These are phyloP conservation scores for Amia ocellicauda DNA, from an alignment of 2,113 vertebrate species.

Conservation along the genomic window DNA sequence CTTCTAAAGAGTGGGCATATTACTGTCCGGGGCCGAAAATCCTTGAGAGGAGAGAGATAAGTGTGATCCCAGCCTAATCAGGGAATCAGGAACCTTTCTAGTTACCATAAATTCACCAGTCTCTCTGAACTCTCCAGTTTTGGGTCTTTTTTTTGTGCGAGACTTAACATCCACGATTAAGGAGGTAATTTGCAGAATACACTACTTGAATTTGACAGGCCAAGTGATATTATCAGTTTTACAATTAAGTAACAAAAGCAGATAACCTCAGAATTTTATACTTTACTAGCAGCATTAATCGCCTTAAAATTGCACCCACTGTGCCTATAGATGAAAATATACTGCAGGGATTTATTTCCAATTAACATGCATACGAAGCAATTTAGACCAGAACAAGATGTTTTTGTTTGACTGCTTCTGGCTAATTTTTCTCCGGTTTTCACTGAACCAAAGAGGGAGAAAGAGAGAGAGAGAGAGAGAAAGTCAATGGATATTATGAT, in stretches of 20 bases:
- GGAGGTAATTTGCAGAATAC: conserved; percentile 70
- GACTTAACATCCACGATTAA: conserved; percentile 64
- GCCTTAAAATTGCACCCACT: conserved; percentile 31
- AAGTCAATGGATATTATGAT: conserved; percentile 76
- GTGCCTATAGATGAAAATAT: conserved; percentile 30
- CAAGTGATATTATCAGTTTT: conserved; percentile 65
- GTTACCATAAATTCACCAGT: conserved; percentile 48
- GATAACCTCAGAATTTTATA: conserved; percentile 71
- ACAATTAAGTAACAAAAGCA: conserved; percentile 78
- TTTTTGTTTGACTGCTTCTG: conserved; percentile 72
- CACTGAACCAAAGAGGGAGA: conserved; percentile 49
- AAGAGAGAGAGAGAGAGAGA: conserved; percentile 37
- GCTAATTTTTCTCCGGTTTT: conserved; percentile 68
- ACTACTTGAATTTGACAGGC: conserved; percentile 63
- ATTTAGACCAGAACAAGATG: conserved; percentile 75
- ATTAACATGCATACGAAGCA: conserved; percentile 78
- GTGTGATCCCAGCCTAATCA: too few relatives aligned
- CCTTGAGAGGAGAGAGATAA: too few relatives aligned
- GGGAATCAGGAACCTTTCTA: conserved; percentile 42
- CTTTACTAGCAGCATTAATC: conserved; percentile 30
- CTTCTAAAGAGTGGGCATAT: too few relatives aligned
- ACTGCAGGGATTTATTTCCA: conserved; percentile 72
- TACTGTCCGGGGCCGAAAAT: too few relatives aligned
- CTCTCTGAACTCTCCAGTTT: conserved; percentile 45
- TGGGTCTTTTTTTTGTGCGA: conserved; percentile 46